A percentile compares a stretch with the other conserved stretches of the same genome.
These are phyloP conservation scores for Allobates femoralis DNA, from an alignment of 2,797 vertebrate species.

Conservation along the genomic window DNA sequence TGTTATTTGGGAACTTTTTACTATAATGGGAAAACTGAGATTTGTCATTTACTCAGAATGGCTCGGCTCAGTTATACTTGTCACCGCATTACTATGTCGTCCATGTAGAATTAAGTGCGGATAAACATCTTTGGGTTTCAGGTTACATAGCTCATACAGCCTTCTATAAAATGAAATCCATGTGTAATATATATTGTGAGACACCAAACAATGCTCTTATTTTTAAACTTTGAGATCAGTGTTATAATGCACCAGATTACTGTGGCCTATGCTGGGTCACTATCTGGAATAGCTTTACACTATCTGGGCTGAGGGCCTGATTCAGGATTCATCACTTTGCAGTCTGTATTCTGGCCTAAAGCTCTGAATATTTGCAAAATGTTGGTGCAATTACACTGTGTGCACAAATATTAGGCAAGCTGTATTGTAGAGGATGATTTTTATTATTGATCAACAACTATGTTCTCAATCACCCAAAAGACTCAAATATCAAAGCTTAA, in stretches of 20 bases:
- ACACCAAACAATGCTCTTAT: neutral
- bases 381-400: too few species aligned
- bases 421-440: too few species aligned
- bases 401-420: too few species aligned
- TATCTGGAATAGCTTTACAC: too few species aligned
- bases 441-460: too few species aligned
- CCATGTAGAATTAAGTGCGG: neutral
- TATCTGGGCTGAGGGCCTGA: too few species aligned
- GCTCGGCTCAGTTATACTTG: neutral
- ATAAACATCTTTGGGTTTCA: neutral
- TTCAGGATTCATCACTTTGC: too few species aligned
- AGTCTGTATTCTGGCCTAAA: too few species aligned
- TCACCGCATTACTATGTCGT: neutral
- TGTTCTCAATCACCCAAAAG: too few species aligned
- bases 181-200: neutral
- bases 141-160: neutral
- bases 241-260: neutral
- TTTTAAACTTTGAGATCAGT: neutral
- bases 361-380: too few species aligned
- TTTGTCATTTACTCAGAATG: neutral
- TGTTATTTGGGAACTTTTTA: neutral
- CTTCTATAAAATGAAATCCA: neutral
- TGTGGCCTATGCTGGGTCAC: too few species aligned
- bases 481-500: too few species aligned
- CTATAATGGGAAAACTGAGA: neutral